Percentiles rank a stretch among this genome's conserved stretches.
phyloP scores from a whole-genome alignment of 2,888 invertebrate genomes.

The Artemia sinica region DNA sequence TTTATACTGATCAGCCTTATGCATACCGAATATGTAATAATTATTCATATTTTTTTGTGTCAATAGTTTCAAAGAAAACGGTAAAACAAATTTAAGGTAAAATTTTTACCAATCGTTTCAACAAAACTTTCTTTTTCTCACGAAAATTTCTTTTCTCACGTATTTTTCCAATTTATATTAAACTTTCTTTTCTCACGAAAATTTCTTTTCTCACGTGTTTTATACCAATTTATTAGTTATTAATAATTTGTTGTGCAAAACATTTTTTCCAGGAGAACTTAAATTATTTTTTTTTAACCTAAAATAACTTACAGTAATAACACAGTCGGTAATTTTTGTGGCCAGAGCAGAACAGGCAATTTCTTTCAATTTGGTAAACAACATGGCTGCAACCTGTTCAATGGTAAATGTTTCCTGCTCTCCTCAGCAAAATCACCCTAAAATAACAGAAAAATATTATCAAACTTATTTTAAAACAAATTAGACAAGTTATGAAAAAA shows the following conservation, averaged over 20 bases:
- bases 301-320: slow-evolving; percentile 50
- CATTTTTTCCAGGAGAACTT: not conserved
- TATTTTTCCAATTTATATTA: not conserved
- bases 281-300: not conserved
- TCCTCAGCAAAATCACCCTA: slow-evolving; percentile 62
- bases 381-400: slow-evolving; percentile 89
- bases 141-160: not conserved
- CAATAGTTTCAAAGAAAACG: too few species aligned
- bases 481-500: too few species aligned
- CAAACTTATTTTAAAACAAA: too few species aligned
- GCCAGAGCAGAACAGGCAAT: slow-evolving; percentile 67
- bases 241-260: not conserved
- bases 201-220: not conserved
- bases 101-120: too few species aligned
- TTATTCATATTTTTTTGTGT: too few species aligned
- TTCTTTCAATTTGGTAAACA: slow-evolving; percentile 89
- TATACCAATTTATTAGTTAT: not conserved
- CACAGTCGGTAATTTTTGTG: slow-evolving; percentile 81
- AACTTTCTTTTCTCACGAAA: too few species aligned
- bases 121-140: too few species aligned
- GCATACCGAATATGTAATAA: too few species aligned
- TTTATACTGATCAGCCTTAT: too few species aligned
- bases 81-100: too few species aligned
- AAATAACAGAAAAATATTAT: slow-evolving; percentile 22
- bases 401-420: slow-evolving; percentile 70